Conservation (phyloP, 2,888 invertebrate species). For the Tetragonisca angustula region DNA sequence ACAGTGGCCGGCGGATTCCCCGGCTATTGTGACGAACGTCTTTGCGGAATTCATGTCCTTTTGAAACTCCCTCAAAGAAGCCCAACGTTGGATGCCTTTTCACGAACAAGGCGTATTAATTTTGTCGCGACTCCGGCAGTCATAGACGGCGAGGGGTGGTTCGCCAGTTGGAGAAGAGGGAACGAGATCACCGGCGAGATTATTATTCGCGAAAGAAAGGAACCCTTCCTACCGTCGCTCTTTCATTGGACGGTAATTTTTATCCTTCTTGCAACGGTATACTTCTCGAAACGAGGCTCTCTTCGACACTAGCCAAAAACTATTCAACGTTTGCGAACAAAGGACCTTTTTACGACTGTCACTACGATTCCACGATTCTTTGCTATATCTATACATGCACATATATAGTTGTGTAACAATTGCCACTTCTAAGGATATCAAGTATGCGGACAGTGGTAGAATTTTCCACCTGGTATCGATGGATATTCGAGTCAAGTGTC, state of each 20-base stretch:
- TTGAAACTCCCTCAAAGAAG: slow-evolving; percentile 42
- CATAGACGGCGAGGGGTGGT: slow-evolving; percentile 1
- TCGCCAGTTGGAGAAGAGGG: slow-evolving; percentile 34
- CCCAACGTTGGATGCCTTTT: slow-evolving; percentile 23
- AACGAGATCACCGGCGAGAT: slow-evolving; percentile 48
- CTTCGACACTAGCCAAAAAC: slow-evolving; percentile 35
- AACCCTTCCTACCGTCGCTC: slow-evolving; percentile 22
- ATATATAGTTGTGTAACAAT: not conserved
- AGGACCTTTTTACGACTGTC: not conserved
- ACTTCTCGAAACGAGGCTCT: slow-evolving; percentile 19
- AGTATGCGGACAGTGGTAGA: too few species aligned
- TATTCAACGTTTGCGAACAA: slow-evolving; percentile 28
- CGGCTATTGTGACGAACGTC: slow-evolving; percentile 42
- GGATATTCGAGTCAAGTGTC: too few species aligned
- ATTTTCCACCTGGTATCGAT: too few species aligned
- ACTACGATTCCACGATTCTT: not conserved
- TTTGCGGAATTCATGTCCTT: slow-evolving; percentile 47
- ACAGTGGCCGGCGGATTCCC: slow-evolving; percentile 15
- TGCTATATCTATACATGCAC: not conserved
- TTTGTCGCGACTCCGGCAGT: slow-evolving; percentile 38
- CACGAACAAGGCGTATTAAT: slow-evolving; percentile 57
- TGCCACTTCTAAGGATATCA: not conserved
- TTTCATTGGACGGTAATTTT: slow-evolving; percentile 49
- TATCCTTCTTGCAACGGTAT: slow-evolving; percentile 27
- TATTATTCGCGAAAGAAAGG: slow-evolving; percentile 54